phyloP scores from a whole-genome alignment of 1,140 invertebrate genomes.

The Andrena cerasifolii region DNA sequence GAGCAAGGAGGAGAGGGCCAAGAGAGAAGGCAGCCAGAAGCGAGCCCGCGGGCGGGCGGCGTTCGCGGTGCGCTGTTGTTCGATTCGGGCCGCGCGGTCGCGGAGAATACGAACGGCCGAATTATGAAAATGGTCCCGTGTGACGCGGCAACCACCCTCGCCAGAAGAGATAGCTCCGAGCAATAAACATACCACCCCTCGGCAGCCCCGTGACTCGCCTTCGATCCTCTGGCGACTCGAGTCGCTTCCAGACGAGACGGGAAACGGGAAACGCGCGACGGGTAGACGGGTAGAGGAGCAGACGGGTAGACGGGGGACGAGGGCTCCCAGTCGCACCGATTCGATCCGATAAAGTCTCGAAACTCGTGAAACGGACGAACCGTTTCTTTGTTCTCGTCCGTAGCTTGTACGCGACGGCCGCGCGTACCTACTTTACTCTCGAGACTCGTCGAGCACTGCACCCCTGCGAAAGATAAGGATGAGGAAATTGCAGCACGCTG shows the following conservation, averaged over 20 bases:
- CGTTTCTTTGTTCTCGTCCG: conserved; percentile 8
- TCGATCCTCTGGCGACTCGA: conserved; percentile 43
- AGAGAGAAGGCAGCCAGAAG: conserved; percentile 44
- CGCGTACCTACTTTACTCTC: background rate
- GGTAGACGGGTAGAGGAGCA: conserved; percentile 31
- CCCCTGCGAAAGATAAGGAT: background rate
- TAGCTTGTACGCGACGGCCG: background rate
- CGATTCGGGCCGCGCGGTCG: conserved; percentile 79
- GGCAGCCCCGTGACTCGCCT: conserved; percentile 41
- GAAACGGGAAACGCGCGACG: conserved; percentile 21
- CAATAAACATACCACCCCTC: conserved; percentile 80
- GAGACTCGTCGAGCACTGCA: background rate
- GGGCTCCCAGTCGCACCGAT: conserved; percentile 18
- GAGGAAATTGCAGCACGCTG: no score
- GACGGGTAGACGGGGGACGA: conserved; percentile 24
- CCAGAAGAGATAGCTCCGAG: conserved; percentile 80
- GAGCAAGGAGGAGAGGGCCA: conserved; percentile 26
- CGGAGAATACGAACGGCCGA: conserved; percentile 84
- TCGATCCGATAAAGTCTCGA: conserved; percentile 27
- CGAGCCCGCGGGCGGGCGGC: conserved; percentile 60
- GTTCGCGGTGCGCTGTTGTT: conserved; percentile 75
- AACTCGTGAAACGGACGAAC: conserved; percentile 18
- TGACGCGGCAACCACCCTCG: conserved; percentile 80
- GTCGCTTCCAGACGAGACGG: conserved; percentile 54
- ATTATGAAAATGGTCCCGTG: conserved; percentile 84